A percentile compares a stretch with the other conserved stretches of the same genome.
Conservation (phyloP, 2,797 vertebrate genomes). For the Sebastes elongatus region DNA sequence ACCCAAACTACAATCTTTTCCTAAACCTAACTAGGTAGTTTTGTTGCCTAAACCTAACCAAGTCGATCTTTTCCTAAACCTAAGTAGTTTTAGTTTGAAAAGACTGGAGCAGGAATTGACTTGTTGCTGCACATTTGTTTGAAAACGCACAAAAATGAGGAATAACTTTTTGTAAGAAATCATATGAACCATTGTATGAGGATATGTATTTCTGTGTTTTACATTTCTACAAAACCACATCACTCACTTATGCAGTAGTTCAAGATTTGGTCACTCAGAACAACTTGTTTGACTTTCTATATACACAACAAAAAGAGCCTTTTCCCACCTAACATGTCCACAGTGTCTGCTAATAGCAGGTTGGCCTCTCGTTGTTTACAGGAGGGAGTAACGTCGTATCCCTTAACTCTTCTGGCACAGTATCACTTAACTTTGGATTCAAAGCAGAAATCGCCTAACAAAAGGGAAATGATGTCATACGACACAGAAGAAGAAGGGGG, state of each 20-base stretch:
- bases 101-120: no score
- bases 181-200: no score
- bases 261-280: constrained; percentile 8
- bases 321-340: constrained; percentile 16
- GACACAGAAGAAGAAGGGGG: background rate
- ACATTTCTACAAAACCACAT: constrained; percentile 19
- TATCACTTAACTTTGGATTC: constrained; percentile 42
- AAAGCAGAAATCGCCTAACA: constrained; percentile 48
- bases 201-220: no score
- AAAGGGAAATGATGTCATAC: constrained; percentile 55
- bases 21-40: no score
- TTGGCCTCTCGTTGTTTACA: constrained; percentile 60
- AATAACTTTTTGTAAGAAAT: no score
- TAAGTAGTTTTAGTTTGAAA: no score
- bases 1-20: no score
- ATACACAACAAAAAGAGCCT: constrained; percentile 3
- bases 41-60: no score
- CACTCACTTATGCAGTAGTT: constrained; percentile 26
- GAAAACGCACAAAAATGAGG: no score
- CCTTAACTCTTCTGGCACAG: constrained; percentile 46
- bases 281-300: constrained; percentile 39
- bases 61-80: no score
- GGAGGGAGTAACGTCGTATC: constrained; percentile 35
- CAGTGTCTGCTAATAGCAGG: constrained; percentile 10
- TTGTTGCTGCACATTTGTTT: accelerated